Evolutionary conservation across 2,113 vertebrate species (phyloP).

Genomic region (Hemiscyllium ocellatum): DNA sequence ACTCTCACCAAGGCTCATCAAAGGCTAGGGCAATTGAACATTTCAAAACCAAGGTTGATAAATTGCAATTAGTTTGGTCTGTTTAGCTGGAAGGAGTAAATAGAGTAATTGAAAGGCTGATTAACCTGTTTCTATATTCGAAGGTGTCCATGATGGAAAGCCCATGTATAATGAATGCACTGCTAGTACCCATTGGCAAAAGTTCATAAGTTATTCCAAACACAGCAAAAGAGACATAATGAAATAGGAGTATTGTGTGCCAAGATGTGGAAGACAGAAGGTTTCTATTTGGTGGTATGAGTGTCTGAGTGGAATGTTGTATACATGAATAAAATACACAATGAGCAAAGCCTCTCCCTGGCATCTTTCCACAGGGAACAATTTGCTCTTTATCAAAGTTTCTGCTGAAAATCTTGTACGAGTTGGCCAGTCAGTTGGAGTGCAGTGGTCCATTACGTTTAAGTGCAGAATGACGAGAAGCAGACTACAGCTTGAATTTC

Average conservation of each 20-base stretch:
- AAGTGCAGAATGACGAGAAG: not conserved
- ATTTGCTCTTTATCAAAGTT: slow-evolving; percentile 11
- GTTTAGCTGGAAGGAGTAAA: not conserved
- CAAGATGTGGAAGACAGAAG: slow-evolving; percentile 11
- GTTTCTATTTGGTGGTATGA: not conserved
- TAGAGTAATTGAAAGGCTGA: not conserved
- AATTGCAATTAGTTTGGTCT: not conserved
- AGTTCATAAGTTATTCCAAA: not conserved
- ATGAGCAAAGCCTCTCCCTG: not conserved
- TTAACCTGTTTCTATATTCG: not conserved
- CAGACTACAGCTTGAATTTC: not conserved
- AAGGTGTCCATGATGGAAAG: not conserved
- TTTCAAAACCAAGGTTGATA: not conserved
- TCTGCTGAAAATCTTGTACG: not conserved
- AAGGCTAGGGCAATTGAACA: not conserved
- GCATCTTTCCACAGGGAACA: not conserved
- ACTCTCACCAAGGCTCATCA: not conserved
- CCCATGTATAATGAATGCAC: not conserved
- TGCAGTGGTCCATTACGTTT: not conserved
- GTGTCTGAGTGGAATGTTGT: not conserved
- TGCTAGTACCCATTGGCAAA: not conserved
- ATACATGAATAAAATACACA: not conserved
- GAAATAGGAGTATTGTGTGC: not conserved
- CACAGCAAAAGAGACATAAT: not conserved
- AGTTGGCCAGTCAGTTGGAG: not conserved